Evolutionary conservation across 1,140 invertebrate genomes (phyloP).

Genomic region (Nasonia vitripennis): DNA sequence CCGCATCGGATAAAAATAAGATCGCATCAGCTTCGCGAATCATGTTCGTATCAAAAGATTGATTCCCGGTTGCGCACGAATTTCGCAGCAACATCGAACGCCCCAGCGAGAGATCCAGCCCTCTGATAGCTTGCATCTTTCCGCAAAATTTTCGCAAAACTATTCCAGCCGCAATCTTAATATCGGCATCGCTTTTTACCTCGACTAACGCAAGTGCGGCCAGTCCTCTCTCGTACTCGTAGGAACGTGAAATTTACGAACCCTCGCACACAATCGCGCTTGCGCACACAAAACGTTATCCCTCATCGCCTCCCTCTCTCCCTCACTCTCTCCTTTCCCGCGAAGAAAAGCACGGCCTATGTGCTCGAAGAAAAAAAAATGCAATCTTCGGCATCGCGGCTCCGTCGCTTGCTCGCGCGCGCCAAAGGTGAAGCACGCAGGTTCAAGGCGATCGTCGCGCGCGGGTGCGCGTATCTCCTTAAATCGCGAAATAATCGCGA

Average conservation of each 20-base stretch:
- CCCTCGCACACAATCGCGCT: slow-evolving; percentile 19
- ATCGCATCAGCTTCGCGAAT: too few relatives aligned
- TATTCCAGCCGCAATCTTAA: not conserved
- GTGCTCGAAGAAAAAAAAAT: not conserved
- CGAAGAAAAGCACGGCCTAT: not conserved
- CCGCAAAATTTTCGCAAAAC: slow-evolving; percentile 4
- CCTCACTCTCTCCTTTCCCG: too few relatives aligned
- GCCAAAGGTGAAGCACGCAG: slow-evolving; percentile 24
- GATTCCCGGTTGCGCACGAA: not conserved
- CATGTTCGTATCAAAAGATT: too few relatives aligned
- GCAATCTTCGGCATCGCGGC: slow-evolving; percentile 33
- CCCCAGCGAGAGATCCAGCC: not conserved
- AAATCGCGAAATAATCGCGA: slow-evolving; percentile 30
- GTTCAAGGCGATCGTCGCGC: slow-evolving; percentile 35
- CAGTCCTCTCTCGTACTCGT: not conserved
- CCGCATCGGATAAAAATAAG: too few relatives aligned
- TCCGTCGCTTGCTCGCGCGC: not conserved
- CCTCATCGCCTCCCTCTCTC: slow-evolving; percentile 1
- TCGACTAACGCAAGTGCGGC: too few relatives aligned
- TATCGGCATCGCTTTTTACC: not conserved
- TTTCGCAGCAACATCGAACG: not conserved
- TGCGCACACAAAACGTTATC: slow-evolving; percentile 16
- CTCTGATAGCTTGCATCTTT: not conserved
- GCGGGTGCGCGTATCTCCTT: slow-evolving; percentile 28
- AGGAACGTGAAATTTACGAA: slow-evolving; percentile 32